These are phyloP conservation scores for Scylla paramamosain DNA, from an alignment of 1,140 invertebrate genomes.

Conservation along the genomic window DNA sequence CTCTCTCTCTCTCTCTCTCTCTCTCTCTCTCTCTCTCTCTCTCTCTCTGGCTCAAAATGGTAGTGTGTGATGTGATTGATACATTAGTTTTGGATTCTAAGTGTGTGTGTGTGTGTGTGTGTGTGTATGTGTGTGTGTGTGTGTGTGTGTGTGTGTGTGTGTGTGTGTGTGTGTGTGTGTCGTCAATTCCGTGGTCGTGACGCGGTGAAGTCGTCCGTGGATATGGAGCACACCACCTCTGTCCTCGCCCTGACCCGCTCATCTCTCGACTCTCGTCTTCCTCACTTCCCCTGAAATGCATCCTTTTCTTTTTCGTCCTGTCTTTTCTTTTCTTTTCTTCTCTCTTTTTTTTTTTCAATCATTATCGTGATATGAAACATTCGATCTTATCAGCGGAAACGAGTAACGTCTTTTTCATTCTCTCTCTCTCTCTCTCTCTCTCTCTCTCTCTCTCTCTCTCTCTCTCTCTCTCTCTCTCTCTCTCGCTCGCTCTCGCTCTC, in stretches of 20 bases:
- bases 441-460: neutral
- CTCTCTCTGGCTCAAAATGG: too few relatives aligned
- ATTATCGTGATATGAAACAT: slow-evolving; percentile 32
- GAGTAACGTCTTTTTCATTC: neutral
- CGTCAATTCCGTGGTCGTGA: slow-evolving; percentile 30
- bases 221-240: neutral
- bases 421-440: slow-evolving; percentile 30
- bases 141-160: neutral
- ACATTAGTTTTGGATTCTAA: too few relatives aligned
- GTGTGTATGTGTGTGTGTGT: too few relatives aligned
- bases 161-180: neutral
- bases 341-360: neutral
- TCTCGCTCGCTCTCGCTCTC: neutral
- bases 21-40: too few relatives aligned
- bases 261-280: too few relatives aligned
- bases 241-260: neutral
- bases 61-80: too few relatives aligned
- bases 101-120: too few relatives aligned
- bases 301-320: neutral
- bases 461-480: neutral
- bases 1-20: too few relatives aligned
- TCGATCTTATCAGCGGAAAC: slow-evolving; percentile 34
- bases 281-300: neutral
- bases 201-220: slow-evolving; percentile 4
- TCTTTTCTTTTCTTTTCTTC: too few relatives aligned